phyloP scores from a whole-genome alignment of 2,113 vertebrate species.

The Urocynchramus pylzowi region DNA sequence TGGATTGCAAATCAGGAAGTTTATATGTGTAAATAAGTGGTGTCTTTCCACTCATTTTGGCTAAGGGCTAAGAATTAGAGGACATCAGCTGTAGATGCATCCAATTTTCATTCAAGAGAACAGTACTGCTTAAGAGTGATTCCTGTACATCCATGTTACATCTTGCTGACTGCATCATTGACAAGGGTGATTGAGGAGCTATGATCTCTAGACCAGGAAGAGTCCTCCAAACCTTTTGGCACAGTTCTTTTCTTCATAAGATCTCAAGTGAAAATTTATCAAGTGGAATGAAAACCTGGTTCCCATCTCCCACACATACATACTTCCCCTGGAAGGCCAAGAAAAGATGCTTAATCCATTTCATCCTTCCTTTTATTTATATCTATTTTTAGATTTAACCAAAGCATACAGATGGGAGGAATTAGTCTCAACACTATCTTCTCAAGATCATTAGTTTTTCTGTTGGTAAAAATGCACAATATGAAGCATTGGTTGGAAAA shows the following conservation, averaged over 20 bases:
- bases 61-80: background rate
- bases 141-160: background rate
- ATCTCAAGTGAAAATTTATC: background rate
- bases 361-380: conserved; percentile 10
- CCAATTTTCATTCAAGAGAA: background rate
- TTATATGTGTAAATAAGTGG: background rate
- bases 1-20: conserved; percentile 35
- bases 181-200: background rate
- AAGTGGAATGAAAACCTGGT: background rate
- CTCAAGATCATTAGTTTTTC: background rate
- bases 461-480: background rate
- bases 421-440: background rate
- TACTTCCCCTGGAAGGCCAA: background rate
- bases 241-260: background rate
- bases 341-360: background rate
- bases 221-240: background rate
- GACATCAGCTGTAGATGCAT: background rate
- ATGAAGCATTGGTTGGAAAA: background rate
- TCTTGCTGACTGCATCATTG: background rate
- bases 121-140: background rate
- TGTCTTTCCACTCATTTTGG: background rate
- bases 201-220: background rate
- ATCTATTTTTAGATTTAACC: conserved; percentile 3
- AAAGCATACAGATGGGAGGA: background rate
- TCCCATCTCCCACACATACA: background rate